Conservation (phyloP, 2,888 invertebrate genomes). For the Panzeria rudis region DNA sequence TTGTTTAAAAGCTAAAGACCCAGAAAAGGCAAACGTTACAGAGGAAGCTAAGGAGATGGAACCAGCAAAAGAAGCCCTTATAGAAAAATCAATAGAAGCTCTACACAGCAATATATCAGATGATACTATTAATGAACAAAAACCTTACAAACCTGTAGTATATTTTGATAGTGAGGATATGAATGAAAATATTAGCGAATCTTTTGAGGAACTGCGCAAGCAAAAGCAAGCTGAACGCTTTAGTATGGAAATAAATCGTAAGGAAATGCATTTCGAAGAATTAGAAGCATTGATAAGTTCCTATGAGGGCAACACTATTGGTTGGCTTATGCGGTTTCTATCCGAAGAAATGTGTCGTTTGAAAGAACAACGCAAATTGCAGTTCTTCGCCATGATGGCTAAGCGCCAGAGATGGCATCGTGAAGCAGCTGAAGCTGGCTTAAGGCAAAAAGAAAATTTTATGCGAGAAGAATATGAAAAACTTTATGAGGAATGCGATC, state of each 20-base stretch:
- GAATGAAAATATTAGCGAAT: not conserved
- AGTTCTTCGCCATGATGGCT: conserved; percentile 91
- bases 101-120: not conserved
- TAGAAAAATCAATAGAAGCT: not conserved
- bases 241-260: conserved; percentile 13
- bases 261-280: conserved; percentile 74
- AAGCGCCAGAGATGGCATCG: conserved; percentile 90
- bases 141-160: not conserved
- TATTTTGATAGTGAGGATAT: not conserved
- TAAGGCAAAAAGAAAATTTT: conserved; percentile 90
- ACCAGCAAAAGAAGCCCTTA: not conserved
- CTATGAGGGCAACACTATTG: conserved; percentile 89
- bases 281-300: conserved; percentile 85
- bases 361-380: conserved; percentile 90
- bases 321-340: conserved; percentile 89
- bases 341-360: conserved; percentile 91
- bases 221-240: conserved; percentile 52
- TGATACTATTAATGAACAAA: not conserved
- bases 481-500: conserved; percentile 88
- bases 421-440: conserved; percentile 92
- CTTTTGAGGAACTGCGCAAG: conserved; percentile 33
- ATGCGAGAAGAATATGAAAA: conserved; percentile 90
- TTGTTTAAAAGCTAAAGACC: conserved; percentile 76
- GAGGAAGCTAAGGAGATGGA: too few relatives aligned
- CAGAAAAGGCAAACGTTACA: not conserved